Percentiles rank a stretch among this genome's conserved stretches.
phyloP scores from a whole-genome alignment of 2,797 vertebrate genomes.

The Corythornis leucogaster region DNA sequence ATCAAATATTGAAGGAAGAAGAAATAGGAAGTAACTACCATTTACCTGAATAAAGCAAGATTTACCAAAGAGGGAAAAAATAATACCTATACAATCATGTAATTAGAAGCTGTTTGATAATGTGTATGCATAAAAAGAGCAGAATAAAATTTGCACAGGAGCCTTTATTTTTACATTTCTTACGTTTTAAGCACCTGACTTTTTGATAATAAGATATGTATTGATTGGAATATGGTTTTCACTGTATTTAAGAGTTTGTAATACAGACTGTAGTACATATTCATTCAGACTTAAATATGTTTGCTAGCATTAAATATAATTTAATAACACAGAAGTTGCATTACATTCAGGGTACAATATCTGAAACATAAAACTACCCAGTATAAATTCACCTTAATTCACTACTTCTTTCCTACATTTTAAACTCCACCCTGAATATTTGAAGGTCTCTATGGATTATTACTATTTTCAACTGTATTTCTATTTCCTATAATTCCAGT shows the following conservation, averaged over 20 bases:
- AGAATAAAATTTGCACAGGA: neutral
- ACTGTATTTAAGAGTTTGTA: neutral
- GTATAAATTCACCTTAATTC: neutral
- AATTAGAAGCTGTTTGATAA: neutral
- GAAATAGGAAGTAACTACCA: neutral
- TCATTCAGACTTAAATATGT: neutral
- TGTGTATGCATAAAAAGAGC: neutral
- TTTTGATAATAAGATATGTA: neutral
- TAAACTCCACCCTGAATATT: neutral
- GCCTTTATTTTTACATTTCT: neutral
- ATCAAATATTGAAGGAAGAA: neutral
- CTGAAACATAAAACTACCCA: neutral
- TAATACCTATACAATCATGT: neutral
- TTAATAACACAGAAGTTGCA: neutral
- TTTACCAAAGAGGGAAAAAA: neutral
- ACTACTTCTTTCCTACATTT: neutral
- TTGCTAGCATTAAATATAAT: neutral
- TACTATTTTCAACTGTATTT: neutral
- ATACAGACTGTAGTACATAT: neutral
- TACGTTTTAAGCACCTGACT: neutral
- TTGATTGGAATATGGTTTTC: neutral
- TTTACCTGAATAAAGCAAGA: neutral
- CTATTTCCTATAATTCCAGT: neutral
- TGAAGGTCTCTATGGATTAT: neutral
- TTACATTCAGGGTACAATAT: neutral